Base-by-base conservation (phyloP, 92 coral and sea anemone genomes). In the Epizoanthus fatuus region DNA sequence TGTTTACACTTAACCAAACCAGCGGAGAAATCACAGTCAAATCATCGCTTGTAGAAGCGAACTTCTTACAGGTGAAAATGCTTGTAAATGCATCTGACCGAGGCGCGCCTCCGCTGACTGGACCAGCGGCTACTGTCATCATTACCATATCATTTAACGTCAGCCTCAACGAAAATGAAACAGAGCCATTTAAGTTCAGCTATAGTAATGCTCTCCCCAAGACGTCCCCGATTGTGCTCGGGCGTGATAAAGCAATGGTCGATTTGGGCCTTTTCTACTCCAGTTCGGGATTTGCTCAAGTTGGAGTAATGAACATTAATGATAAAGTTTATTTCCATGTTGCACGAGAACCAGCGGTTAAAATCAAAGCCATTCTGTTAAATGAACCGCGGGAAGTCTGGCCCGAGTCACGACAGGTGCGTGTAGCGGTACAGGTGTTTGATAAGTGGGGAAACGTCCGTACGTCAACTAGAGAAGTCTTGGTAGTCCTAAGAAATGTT, bases 31-130 rank as follows among this genome's bases (percentile, higher is more conserved):
- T 88, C 12, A 55, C 72, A 8, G 85, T 87, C 2, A 88, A 60
- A 5, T 44, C 57, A 35, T 76, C 88, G 55, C 75, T 88, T 11
- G 75, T 80, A 77, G 92, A 88, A 54, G 92, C 88, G 32, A 88
- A 88, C 40, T 88, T 83, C 77, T 49, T 84, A 47, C 85, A 85
- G 3, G 45, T 83, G 39, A 69, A 58, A 44, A 49, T 83, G 9
- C 42, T 35, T 7, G 11, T 88, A 68, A 75, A 74, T n/a, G 88
- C 66, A 25, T 75, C 66, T 17, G 88, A 88, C 62, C 53, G n/a
- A 62, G 92, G 92, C 10, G 25, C 59, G n/a, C 92, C 92, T 47
- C 45, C 79, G 39, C 65, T 88, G 51, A 69, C 60, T 44, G 85
- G 73, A 45, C 63, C 64, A 73, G 80, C 80, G 84, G 80, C 62